These are phyloP conservation scores for Bradypodion ventrale DNA, from an alignment of 2,797 vertebrate species.

Conservation along the genomic window DNA sequence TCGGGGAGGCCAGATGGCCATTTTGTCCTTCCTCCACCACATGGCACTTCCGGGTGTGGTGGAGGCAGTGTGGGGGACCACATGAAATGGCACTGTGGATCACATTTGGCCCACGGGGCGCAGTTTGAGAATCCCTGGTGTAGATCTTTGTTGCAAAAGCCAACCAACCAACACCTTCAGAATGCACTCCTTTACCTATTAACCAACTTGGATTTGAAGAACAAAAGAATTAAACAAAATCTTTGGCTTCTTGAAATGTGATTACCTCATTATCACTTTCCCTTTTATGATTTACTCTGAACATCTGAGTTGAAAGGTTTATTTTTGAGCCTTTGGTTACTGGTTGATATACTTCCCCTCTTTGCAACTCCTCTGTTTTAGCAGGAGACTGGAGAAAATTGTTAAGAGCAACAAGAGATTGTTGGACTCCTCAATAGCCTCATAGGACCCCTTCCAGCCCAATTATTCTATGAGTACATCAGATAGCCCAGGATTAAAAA, in stretches of 20 bases:
- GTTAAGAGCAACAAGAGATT: too few species aligned
- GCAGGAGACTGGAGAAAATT: not conserved
- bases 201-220: not conserved
- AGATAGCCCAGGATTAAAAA: too few species aligned
- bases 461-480: too few species aligned
- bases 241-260: not conserved
- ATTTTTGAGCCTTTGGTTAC: not conserved
- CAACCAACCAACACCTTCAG: not conserved
- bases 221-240: not conserved
- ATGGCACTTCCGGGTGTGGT: too few species aligned
- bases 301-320: not conserved
- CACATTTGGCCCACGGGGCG: too few species aligned
- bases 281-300: not conserved
- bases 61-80: too few species aligned
- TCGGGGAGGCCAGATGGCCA: too few species aligned
- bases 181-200: not conserved
- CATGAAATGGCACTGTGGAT: too few species aligned
- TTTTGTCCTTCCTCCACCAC: too few species aligned
- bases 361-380: not conserved
- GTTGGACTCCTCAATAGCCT: too few species aligned
- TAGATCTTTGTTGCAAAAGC: not conserved
- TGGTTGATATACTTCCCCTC: not conserved
- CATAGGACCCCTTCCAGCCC: too few species aligned
- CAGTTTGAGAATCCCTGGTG: too few species aligned
- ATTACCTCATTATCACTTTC: not conserved